Conservation (phyloP, 2,113 vertebrate species). For the Todiramphus saurophagus region DNA sequence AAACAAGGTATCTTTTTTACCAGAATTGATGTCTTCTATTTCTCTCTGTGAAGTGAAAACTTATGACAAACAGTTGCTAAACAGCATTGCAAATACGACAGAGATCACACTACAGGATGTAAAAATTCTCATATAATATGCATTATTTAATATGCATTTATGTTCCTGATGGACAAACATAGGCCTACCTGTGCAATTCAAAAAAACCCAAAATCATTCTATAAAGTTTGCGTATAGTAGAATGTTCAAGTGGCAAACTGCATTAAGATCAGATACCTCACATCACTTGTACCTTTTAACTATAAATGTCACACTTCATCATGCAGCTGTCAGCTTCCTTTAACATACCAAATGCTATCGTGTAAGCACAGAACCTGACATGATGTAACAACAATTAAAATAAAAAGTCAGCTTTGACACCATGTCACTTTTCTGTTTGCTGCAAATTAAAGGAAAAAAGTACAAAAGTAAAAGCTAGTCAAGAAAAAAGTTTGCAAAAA, state of each 20-base stretch:
- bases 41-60: background rate
- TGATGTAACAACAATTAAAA: constrained; percentile 65
- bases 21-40: background rate
- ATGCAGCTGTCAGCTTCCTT: constrained; percentile 62
- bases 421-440: background rate
- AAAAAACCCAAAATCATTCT: background rate
- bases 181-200: background rate
- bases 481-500: background rate
- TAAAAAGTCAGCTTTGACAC: constrained; percentile 40
- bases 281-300: constrained; percentile 55
- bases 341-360: constrained; percentile 50
- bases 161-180: background rate
- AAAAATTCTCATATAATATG: background rate
- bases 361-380: constrained; percentile 38
- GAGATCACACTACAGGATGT: background rate
- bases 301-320: constrained; percentile 69
- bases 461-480: background rate
- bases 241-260: constrained; percentile 65
- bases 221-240: constrained; percentile 14
- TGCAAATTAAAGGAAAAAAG: constrained; percentile 34
- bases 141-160: background rate
- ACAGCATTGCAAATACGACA: background rate
- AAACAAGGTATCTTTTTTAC: background rate
- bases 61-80: background rate
- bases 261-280: constrained; percentile 48